phyloP scores from a whole-genome alignment of 2,888 invertebrate species.

The Drosophila robusta region DNA sequence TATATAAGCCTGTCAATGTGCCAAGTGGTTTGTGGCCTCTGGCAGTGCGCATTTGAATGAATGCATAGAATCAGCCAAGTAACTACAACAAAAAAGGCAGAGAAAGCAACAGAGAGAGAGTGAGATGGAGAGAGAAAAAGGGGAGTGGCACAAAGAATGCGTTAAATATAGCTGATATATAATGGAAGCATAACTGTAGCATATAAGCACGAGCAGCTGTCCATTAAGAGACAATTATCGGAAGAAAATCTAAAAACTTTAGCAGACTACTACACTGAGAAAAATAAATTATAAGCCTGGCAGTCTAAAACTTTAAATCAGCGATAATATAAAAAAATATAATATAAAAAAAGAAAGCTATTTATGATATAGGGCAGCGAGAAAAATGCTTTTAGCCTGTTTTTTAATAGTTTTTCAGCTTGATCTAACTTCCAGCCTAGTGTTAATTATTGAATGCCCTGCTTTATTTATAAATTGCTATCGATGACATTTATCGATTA shows the following conservation, averaged over 20 bases:
- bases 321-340: too few relatives aligned
- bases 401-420: too few relatives aligned
- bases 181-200: background rate
- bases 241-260: background rate
- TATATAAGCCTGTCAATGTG: conserved; percentile 51
- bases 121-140: background rate
- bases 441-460: too few relatives aligned
- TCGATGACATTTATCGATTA: background rate
- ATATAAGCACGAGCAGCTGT: background rate
- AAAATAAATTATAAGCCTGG: too few relatives aligned
- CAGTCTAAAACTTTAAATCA: too few relatives aligned
- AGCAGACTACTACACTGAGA: too few relatives aligned
- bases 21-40: conserved; percentile 36
- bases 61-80: conserved; percentile 30
- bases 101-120: background rate
- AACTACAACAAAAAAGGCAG: conserved; percentile 6
- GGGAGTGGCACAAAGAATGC: background rate
- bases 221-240: background rate
- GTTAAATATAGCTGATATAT: background rate
- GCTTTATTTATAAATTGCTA: too few relatives aligned
- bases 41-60: conserved; percentile 49
- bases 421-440: too few relatives aligned
- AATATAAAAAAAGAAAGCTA: too few relatives aligned
- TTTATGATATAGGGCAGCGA: too few relatives aligned
- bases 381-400: too few relatives aligned